Evolutionary conservation across 1,140 invertebrate species (phyloP).

Genomic region (Polyergus mexicanus): DNA sequence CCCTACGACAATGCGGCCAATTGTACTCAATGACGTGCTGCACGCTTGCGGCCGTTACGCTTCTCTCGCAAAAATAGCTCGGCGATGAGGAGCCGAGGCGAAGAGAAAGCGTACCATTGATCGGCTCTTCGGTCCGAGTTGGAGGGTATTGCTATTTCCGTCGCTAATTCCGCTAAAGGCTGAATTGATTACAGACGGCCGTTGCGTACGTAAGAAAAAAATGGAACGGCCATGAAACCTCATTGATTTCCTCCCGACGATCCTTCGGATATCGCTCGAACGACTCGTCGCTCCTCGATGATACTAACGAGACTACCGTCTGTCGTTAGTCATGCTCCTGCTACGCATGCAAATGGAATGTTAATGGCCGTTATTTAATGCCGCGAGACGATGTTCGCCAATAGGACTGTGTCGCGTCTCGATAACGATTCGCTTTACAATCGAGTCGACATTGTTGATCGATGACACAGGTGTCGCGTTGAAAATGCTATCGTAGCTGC

Average conservation of each 20-base stretch:
- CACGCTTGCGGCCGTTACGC: constrained; percentile 60
- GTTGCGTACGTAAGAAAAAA: constrained; percentile 22
- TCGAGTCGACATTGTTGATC: constrained; percentile 53
- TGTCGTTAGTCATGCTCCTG: constrained; percentile 31
- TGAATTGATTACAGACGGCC: constrained; percentile 60
- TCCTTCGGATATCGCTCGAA: constrained; percentile 7
- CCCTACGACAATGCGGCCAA: constrained; percentile 61
- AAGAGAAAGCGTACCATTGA: constrained; percentile 59
- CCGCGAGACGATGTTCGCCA: constrained; percentile 37
- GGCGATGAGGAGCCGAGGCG: constrained; percentile 4
- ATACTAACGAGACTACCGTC: constrained; percentile 51
- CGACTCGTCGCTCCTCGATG: constrained; percentile 33
- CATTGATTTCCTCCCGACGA: constrained; percentile 1
- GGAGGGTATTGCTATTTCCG: constrained; percentile 59
- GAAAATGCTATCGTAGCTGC: constrained; percentile 44
- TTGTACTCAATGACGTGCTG: constrained; percentile 67
- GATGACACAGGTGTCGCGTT: constrained; percentile 62
- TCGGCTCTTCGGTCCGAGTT: constrained; percentile 42
- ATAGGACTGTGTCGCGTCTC: constrained; percentile 33
- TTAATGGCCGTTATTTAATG: constrained; percentile 55
- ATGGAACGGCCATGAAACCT: constrained; percentile 23
- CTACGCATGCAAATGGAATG: constrained; percentile 55
- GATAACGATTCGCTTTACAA: constrained; percentile 58
- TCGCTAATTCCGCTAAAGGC: constrained; percentile 38
- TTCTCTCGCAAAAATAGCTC: constrained; percentile 67